Conservation (phyloP, 2,113 vertebrate species). For the Pseudorhombus dupliciocellatus region DNA sequence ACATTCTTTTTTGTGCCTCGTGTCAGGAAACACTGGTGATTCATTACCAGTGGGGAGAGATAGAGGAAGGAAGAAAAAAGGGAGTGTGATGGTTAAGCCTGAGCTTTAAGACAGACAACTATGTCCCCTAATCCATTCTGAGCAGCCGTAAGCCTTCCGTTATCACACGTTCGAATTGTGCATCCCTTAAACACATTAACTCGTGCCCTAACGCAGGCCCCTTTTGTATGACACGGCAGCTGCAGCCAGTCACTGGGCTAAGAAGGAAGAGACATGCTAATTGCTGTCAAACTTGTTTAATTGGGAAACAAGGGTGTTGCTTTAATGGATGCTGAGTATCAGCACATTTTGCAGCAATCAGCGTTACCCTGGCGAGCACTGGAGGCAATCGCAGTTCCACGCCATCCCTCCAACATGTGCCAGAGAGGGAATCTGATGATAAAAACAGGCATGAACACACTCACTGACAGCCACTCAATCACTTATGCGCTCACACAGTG, state of each 20-base stretch:
- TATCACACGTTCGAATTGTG: constrained; percentile 83
- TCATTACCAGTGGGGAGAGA: constrained; percentile 64
- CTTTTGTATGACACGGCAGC: constrained; percentile 61
- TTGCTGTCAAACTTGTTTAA: constrained; percentile 74
- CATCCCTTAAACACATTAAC: constrained; percentile 84
- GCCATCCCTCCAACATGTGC: constrained; percentile 23
- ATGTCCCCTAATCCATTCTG: constrained; percentile 79
- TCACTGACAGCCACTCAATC: constrained; percentile 14
- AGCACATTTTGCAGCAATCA: constrained; percentile 54
- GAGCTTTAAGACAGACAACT: constrained; percentile 79
- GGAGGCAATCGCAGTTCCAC: constrained; percentile 13
- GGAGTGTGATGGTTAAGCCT: constrained; percentile 75
- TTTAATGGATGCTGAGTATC: constrained; percentile 45
- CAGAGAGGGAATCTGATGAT: constrained; percentile 4
- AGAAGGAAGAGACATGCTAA: constrained; percentile 60
- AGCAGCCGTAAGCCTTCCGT: constrained; percentile 80
- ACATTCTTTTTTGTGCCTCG: constrained; percentile 63
- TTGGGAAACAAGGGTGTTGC: constrained; percentile 52
- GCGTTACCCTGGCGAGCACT: constrained; percentile 19
- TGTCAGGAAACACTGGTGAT: constrained; percentile 72
- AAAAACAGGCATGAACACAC: constrained; percentile 32
- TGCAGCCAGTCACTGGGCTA: constrained; percentile 42
- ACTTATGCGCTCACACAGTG: background rate
- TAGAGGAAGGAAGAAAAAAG: constrained; percentile 35
- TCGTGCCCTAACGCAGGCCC: constrained; percentile 62